Evolutionary conservation across 2,888 invertebrate species (phyloP).

Genomic region (Troides helena): DNA sequence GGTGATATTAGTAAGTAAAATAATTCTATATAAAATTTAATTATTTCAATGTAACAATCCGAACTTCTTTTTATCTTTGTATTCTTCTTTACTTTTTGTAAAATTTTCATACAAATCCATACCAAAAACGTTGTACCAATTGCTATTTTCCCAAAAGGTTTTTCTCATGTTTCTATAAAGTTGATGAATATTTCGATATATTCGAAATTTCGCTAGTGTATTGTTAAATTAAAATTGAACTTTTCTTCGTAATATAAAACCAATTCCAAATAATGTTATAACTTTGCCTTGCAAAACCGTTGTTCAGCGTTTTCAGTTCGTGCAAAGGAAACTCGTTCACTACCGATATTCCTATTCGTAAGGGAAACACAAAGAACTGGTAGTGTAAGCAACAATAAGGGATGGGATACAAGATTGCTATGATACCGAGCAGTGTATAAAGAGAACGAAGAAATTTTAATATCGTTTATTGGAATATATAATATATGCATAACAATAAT

Average conservation of each 20-base stretch:
- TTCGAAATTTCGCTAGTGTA: background rate
- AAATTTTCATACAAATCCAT: no score
- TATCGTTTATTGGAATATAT: constrained; percentile 15
- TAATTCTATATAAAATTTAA: no score
- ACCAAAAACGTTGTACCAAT: no score
- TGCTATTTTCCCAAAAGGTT: no score
- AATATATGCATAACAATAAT: constrained; percentile 3
- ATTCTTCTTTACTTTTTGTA: no score
- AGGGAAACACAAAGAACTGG: constrained; percentile 17
- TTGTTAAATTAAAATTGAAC: background rate
- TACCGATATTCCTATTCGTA: constrained; percentile 8
- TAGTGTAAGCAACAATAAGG: constrained; percentile 17
- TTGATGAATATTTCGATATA: no score
- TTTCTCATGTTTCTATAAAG: no score
- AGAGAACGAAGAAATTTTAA: constrained; percentile 10
- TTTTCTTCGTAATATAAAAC: background rate
- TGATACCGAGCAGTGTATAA: constrained; percentile 14
- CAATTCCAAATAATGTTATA: background rate
- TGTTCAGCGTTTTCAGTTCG: constrained; percentile 6
- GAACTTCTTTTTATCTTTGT: no score
- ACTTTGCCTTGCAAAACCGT: constrained; percentile 8
- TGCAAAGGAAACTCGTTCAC: constrained; percentile 11
- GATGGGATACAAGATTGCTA: constrained; percentile 7
- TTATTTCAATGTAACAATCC: no score
- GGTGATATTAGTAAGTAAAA: no score